phyloP scores from a whole-genome alignment of 2,113 vertebrate genomes.

The Marmota monax region DNA sequence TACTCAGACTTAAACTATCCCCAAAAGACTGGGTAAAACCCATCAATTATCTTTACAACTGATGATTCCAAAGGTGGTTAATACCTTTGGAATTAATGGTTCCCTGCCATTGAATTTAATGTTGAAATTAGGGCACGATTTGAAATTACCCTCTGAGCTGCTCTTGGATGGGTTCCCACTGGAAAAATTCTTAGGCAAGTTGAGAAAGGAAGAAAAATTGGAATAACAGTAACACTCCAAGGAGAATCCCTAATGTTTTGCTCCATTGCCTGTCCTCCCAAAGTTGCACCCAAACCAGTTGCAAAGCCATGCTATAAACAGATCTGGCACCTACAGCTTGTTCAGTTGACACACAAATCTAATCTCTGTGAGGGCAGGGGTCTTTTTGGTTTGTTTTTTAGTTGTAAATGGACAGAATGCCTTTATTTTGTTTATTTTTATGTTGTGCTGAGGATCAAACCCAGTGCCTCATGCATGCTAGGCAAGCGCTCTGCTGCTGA shows the following conservation, averaged over 20 bases:
- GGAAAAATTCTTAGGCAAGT: not conserved
- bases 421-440: too few relatives aligned
- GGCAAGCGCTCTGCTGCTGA: too few relatives aligned
- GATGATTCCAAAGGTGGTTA: not conserved
- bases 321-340: slow-evolving; percentile 9
- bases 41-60: slow-evolving; percentile 24
- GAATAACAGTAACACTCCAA: not conserved
- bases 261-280: not conserved
- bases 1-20: not conserved
- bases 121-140: not conserved
- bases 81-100: not conserved
- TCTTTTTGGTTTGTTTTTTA: not conserved
- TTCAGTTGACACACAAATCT: not conserved
- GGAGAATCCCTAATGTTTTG: not conserved
- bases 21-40: not conserved
- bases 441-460: too few relatives aligned
- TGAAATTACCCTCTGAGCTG: slow-evolving; percentile 17
- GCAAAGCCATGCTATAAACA: not conserved
- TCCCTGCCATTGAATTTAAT: slow-evolving; percentile 6
- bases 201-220: not conserved
- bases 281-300: not conserved
- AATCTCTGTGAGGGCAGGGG: not conserved
- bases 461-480: too few relatives aligned
- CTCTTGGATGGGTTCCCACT: not conserved
- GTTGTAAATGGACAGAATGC: too few relatives aligned